Evolutionary conservation across 2,113 vertebrate species (phyloP).

Genomic region (Cyphomyrus discorhynchus): DNA sequence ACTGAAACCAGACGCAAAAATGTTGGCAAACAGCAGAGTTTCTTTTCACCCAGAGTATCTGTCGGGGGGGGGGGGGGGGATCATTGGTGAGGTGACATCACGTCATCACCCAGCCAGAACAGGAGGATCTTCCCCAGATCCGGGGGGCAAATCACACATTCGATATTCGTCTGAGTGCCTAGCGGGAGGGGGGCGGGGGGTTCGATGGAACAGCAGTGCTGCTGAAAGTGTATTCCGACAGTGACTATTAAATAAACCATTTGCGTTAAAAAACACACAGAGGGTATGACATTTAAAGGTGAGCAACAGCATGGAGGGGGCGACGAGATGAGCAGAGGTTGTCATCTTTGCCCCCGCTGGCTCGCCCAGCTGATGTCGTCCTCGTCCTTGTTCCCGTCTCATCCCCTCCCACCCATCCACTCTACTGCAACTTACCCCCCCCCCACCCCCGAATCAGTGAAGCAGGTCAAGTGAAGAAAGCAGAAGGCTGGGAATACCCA

Average conservation of each 20-base stretch:
- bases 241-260: slow-evolving; percentile 1
- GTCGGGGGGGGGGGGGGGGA: background rate
- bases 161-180: background rate
- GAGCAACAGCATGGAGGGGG: slow-evolving; percentile 1
- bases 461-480: slow-evolving; percentile 72
- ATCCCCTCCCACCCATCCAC: slow-evolving; percentile 13
- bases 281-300: slow-evolving; percentile 15
- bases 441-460: slow-evolving; percentile 63
- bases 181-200: background rate
- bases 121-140: background rate
- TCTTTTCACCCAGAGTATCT: background rate
- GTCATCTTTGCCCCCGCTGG: slow-evolving; percentile 44
- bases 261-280: background rate
- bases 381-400: slow-evolving; percentile 16
- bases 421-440: slow-evolving; percentile 41
- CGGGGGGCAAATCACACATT: background rate
- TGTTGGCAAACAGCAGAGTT: background rate
- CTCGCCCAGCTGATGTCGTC: slow-evolving; percentile 55
- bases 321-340: slow-evolving; percentile 8
- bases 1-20: background rate
- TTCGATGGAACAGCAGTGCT: background rate
- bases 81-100: background rate
- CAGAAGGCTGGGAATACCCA: slow-evolving; percentile 53
- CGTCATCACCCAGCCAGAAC: background rate
- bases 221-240: background rate